phyloP scores from a whole-genome alignment of 2,888 invertebrate genomes.

The Lasiommata megera region DNA sequence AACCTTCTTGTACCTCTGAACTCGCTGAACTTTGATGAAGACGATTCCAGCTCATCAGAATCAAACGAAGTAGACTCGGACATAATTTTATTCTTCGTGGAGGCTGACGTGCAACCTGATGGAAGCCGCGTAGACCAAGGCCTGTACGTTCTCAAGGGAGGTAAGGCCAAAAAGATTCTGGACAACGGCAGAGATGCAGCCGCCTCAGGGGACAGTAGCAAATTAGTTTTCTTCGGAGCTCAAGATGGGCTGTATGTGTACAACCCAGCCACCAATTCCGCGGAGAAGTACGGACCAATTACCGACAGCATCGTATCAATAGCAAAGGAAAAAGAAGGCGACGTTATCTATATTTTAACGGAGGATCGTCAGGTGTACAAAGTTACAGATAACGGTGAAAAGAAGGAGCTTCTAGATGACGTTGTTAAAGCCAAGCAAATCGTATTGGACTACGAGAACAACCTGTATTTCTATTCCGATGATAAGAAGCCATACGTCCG shows the following conservation, averaged over 20 bases:
- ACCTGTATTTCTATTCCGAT: constrained; percentile 51
- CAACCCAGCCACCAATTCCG: constrained; percentile 32
- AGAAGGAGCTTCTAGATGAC: constrained; percentile 46
- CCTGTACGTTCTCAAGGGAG: constrained; percentile 40
- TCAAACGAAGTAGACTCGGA: constrained; percentile 24
- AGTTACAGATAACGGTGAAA: constrained; percentile 53
- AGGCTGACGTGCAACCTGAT: constrained; percentile 34
- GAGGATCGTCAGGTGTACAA: constrained; percentile 51
- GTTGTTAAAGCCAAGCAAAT: constrained; percentile 52
- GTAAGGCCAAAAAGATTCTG: constrained; percentile 41
- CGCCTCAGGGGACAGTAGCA: constrained; percentile 41
- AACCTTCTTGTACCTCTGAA: constrained; percentile 36
- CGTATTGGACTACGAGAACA: constrained; percentile 51
- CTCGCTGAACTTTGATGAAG: constrained; percentile 31
- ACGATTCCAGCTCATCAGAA: constrained; percentile 15
- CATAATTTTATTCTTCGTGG: constrained; percentile 35
- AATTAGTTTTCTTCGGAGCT: constrained; percentile 48
- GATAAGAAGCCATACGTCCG: constrained; percentile 49
- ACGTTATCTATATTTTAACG: constrained; percentile 53
- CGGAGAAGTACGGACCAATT: constrained; percentile 38
- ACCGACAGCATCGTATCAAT: constrained; percentile 38
- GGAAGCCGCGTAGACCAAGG: constrained; percentile 38
- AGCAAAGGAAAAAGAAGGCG: constrained; percentile 32
- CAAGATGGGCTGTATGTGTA: constrained; percentile 52
- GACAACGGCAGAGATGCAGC: constrained; percentile 47